Evolutionary conservation across 2,888 invertebrate species (phyloP), one percentile per base, ranked within the genome.

Genomic region (Chaetogeoica ovagalla): DNA sequence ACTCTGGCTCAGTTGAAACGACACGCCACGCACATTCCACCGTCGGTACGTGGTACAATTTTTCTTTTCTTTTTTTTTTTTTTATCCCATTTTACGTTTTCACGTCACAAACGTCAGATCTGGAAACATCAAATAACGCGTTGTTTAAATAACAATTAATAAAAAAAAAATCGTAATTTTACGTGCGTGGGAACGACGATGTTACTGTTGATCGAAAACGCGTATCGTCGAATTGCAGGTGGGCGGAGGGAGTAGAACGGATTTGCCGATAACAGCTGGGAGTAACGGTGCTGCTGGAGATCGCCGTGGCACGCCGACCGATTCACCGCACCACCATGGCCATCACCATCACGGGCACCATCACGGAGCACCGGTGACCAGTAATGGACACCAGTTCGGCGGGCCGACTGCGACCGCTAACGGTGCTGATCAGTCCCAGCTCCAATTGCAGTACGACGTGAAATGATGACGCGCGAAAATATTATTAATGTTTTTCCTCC

Each of bases 1-100:
- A 93, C 93, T 82, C 89, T 95, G 82, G 92, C 94, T 68, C 94
- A 94, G 85, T 89, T 93, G 81, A 93, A 93, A 86, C 88, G 92
- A 83, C 93, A 92, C 86, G 90, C 91, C 52, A 89, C 82, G 68
- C 84, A 84, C 43, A 82, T 84, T 82, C 84, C 85, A 83, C 84
- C 84, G 83, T 83, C 83, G 82, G 77, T 81, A 75, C 68, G 79
- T 82, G 74, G 30, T 30, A 30, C 4, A 30, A 30, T 30, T 30
- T n/a, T n/a, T n/a, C n/a, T n/a, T n/a, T n/a, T n/a, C n/a, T n/a
- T n/a, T n/a, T n/a, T n/a, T n/a, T n/a, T n/a, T n/a, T n/a, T n/a
- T 30, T 30, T 4, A 30, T 30, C 30, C 30, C 30, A 4, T 30
- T 30, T 30, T 30, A 30, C 30, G 30, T 30, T 30, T 30, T 30